Evolutionary conservation across 2,797 vertebrate species (phyloP).

Genomic region (Rhabdomys pumilio): DNA sequence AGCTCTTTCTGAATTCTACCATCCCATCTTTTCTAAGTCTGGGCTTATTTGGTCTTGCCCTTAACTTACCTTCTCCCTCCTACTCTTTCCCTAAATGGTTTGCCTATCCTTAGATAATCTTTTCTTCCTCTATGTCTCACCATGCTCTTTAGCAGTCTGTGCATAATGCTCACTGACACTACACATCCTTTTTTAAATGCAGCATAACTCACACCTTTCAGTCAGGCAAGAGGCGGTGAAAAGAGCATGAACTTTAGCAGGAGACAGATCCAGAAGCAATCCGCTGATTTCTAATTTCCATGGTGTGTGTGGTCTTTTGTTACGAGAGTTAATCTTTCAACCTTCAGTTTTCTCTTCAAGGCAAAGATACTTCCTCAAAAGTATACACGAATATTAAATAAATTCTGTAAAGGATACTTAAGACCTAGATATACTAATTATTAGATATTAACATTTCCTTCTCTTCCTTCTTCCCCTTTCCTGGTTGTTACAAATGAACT

Average conservation of each 20-base stretch:
- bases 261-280: constrained; percentile 39
- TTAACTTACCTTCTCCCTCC: background rate
- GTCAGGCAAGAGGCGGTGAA: constrained; percentile 46
- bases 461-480: background rate
- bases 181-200: constrained; percentile 74
- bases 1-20: background rate
- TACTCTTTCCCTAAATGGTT: background rate
- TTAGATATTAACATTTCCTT: background rate
- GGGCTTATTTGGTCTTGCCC: background rate
- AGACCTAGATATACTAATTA: background rate
- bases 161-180: background rate
- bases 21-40: background rate
- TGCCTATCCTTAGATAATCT: background rate
- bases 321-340: constrained; percentile 15
- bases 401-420: background rate
- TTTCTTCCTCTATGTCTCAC: background rate
- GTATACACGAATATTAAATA: background rate
- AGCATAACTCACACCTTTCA: background rate
- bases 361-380: background rate
- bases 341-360: background rate
- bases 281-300: constrained; percentile 21
- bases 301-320: background rate
- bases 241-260: constrained; percentile 82
- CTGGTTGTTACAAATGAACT: background rate
- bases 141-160: background rate